Evolutionary conservation across 1,140 invertebrate species (phyloP).

Genomic region (Druon quercuslanigerum): DNA sequence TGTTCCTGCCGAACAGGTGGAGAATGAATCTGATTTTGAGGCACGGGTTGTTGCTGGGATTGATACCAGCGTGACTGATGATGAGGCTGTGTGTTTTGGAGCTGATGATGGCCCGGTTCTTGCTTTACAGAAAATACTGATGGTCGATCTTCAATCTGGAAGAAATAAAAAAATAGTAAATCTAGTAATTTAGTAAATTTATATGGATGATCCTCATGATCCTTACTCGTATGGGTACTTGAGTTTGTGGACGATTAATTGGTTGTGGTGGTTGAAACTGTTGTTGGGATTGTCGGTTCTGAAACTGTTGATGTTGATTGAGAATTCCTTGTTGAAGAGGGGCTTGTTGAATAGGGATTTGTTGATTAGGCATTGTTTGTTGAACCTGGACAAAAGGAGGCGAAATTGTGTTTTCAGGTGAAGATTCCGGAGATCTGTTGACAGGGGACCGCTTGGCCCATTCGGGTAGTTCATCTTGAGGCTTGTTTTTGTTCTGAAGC

Average conservation of each 20-base stretch:
- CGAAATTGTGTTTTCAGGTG: constrained; percentile 50
- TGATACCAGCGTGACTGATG: constrained; percentile 72
- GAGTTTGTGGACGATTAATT: constrained; percentile 36
- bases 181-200: not conserved
- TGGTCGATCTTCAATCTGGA: constrained; percentile 72
- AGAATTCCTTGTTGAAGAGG: constrained; percentile 45
- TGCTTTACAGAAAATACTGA: constrained; percentile 69
- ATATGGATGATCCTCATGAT: not conserved
- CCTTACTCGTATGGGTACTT: constrained; percentile 66
- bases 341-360: constrained; percentile 71
- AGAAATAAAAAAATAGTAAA: not conserved
- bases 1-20: constrained; percentile 49
- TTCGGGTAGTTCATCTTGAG: constrained; percentile 70
- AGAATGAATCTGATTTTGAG: constrained; percentile 57
- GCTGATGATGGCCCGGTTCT: constrained; percentile 71
- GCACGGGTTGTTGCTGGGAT: constrained; percentile 50
- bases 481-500: constrained; percentile 75
- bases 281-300: constrained; percentile 37
- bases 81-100: constrained; percentile 63
- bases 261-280: constrained; percentile 39
- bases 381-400: constrained; percentile 44
- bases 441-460: constrained; percentile 70
- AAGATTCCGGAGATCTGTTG: constrained; percentile 50
- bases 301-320: constrained; percentile 47
- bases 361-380: constrained; percentile 75